Conservation (phyloP, 2,797 vertebrate species). For the Sebastolobus altivelis region DNA sequence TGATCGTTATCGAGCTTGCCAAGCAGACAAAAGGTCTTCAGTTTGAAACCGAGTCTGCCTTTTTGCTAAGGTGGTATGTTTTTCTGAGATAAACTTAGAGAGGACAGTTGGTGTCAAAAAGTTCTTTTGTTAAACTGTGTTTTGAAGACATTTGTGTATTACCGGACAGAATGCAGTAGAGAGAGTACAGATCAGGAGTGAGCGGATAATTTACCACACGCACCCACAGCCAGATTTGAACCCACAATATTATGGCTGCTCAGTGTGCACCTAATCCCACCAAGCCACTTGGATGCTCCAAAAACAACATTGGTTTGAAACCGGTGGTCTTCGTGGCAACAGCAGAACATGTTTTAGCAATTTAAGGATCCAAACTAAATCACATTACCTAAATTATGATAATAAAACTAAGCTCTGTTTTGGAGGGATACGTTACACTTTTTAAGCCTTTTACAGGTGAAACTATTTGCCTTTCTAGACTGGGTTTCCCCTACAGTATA, state of each 20-base stretch:
- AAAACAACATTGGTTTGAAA: constrained; percentile 26
- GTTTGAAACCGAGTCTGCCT: constrained; percentile 2
- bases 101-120: constrained; percentile 3
- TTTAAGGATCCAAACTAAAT: constrained; percentile 6
- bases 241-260: constrained; percentile 16
- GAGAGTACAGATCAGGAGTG: neutral
- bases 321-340: neutral
- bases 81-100: constrained; percentile 2
- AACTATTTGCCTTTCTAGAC: constrained; percentile 8
- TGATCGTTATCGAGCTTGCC: constrained; percentile 35
- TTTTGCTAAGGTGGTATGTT: constrained; percentile 7
- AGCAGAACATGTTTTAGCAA: neutral
- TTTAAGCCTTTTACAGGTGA: neutral
- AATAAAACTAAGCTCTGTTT: constrained; percentile 15
- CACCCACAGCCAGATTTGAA: neutral
- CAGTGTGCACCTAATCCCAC: neutral
- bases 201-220: neutral
- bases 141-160: constrained; percentile 10
- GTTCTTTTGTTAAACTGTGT: neutral
- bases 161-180: neutral
- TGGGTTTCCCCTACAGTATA: neutral
- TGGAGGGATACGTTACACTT: neutral
- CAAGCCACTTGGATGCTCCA: constrained; percentile 13
- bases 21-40: constrained; percentile 25
- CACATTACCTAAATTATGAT: neutral